Percentiles rank a stretch among this genome's conserved stretches.
phyloP scores from a whole-genome alignment of 2,888 invertebrate species.

The Dendrolimus houi region DNA sequence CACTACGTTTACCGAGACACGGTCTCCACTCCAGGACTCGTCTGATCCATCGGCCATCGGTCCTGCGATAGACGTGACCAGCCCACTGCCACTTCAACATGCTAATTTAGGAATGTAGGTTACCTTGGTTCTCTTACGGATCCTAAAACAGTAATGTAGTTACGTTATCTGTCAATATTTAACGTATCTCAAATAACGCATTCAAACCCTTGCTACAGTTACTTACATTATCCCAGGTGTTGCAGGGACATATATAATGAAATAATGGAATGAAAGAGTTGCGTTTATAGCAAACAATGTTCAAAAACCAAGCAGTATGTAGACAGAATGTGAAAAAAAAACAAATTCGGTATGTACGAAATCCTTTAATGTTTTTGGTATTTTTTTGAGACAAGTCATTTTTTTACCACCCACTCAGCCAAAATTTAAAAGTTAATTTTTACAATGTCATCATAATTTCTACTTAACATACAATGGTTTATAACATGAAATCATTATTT shows the following conservation, averaged over 20 bases:
- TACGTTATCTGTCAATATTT: no score
- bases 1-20: no score
- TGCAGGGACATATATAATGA: neutral
- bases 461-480: no score
- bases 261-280: neutral
- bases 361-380: conserved; percentile 67
- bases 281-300: neutral
- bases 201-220: neutral
- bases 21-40: no score
- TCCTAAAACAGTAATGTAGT: neutral
- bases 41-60: no score
- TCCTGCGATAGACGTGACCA: no score
- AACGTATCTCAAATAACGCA: no score
- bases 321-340: conserved; percentile 16
- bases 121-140: no score
- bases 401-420: conserved; percentile 38
- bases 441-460: conserved; percentile 1
- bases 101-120: no score
- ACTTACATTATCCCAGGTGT: neutral
- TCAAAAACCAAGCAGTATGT: neutral
- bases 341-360: conserved; percentile 56
- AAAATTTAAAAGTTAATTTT: conserved; percentile 33
- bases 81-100: no score
- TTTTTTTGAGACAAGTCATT: conserved; percentile 59
- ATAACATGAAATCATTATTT: no score